These are phyloP conservation scores for Penaeus monodon DNA, from an alignment of 2,888 invertebrate species.

Conservation along the genomic window DNA sequence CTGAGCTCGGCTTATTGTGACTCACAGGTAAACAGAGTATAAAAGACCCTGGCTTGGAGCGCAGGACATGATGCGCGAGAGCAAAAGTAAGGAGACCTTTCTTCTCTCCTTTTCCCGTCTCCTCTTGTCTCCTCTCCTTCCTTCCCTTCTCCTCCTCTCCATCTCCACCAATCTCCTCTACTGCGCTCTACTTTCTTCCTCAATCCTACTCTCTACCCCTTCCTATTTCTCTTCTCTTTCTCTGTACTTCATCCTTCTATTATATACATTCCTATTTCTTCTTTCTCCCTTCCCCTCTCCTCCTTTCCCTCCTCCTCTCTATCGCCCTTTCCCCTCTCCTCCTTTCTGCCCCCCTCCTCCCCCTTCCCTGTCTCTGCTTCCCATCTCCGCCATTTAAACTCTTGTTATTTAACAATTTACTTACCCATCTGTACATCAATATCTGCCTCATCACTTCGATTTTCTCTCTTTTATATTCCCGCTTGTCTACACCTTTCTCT, in stretches of 20 bases:
- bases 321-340: background rate
- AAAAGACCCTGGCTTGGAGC: too few relatives aligned
- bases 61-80: too few relatives aligned
- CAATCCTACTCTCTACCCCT: background rate
- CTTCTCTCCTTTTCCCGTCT: background rate
- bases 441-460: too few relatives aligned
- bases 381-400: background rate
- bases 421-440: too few relatives aligned
- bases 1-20: too few relatives aligned
- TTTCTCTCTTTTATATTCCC: background rate
- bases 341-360: background rate
- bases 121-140: background rate
- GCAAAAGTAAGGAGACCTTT: background rate
- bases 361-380: background rate
- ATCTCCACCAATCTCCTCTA: background rate
- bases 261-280: background rate
- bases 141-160: conserved; percentile 1
- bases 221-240: background rate
- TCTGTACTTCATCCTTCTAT: background rate
- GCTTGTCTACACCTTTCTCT: background rate
- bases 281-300: background rate
- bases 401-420: too few relatives aligned
- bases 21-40: too few relatives aligned
- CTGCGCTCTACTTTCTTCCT: background rate
- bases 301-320: background rate